Conservation (phyloP, 1,140 invertebrate genomes). For the Pissodes strobi region DNA sequence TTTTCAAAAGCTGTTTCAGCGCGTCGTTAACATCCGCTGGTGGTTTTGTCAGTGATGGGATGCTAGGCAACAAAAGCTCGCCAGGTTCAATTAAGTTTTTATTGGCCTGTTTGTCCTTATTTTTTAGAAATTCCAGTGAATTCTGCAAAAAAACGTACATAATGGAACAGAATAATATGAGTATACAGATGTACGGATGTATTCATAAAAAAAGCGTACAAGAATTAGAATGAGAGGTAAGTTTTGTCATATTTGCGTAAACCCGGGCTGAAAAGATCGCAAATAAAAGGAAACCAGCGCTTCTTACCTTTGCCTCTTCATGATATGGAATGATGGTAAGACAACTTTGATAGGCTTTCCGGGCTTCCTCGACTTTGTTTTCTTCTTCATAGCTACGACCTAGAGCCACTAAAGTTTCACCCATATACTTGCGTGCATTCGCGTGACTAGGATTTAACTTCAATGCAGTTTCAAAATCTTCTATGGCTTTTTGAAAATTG, state of each 20-base stretch:
- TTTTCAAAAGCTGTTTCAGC: constrained; percentile 64
- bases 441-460: constrained; percentile 85
- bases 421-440: constrained; percentile 94
- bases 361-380: constrained; percentile 81
- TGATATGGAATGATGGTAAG: constrained; percentile 79
- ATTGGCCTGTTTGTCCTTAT: constrained; percentile 60
- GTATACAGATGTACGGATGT: too few relatives aligned
- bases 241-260: too few relatives aligned
- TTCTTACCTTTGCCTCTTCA: constrained; percentile 69
- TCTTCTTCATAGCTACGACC: constrained; percentile 83
- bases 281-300: too few relatives aligned
- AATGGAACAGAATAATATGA: too few relatives aligned
- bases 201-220: too few relatives aligned
- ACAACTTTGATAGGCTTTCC: constrained; percentile 82
- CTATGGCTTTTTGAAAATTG: constrained; percentile 89
- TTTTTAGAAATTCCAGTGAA: constrained; percentile 76
- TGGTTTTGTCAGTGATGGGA: constrained; percentile 50
- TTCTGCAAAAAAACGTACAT: constrained; percentile 62
- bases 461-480: constrained; percentile 91
- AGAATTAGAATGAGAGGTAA: too few relatives aligned
- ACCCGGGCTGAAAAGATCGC: too few relatives aligned
- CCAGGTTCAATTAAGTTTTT: constrained; percentile 65
- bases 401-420: constrained; percentile 86
- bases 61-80: constrained; percentile 61
- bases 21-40: constrained; percentile 67